These are phyloP conservation scores for Gerris lacustris DNA, from an alignment of 2,888 invertebrate genomes.

Conservation along the genomic window DNA sequence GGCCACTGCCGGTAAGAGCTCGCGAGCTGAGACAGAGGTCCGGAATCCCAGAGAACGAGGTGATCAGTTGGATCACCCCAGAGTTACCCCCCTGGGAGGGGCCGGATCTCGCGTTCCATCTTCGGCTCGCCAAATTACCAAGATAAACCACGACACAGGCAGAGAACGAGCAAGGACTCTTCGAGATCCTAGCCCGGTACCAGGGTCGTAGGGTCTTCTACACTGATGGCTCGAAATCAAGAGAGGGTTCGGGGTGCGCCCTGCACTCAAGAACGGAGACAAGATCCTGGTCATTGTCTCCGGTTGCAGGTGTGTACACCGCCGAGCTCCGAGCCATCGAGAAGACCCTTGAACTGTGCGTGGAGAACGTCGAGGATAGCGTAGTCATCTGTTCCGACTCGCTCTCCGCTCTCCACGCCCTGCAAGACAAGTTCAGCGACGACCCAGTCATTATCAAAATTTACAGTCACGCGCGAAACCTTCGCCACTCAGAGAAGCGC, in stretches of 20 bases:
- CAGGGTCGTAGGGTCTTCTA: background rate
- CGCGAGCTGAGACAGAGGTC: too few species aligned
- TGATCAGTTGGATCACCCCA: too few species aligned
- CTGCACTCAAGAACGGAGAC: background rate
- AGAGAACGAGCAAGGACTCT: too few species aligned
- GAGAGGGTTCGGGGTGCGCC: background rate
- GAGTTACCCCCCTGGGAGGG: too few species aligned
- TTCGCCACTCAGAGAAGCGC: background rate
- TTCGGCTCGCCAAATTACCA: too few species aligned
- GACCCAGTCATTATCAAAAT: background rate
- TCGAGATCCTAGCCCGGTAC: background rate
- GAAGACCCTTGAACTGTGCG: background rate
- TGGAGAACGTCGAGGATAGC: background rate
- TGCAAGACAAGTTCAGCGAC: background rate
- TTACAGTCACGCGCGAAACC: background rate
- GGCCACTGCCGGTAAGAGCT: too few species aligned
- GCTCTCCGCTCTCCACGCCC: background rate
- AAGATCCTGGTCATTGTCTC: background rate
- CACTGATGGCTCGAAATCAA: background rate
- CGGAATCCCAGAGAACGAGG: too few species aligned
- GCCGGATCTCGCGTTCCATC: too few species aligned
- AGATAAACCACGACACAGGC: too few species aligned
- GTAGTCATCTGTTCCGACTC: background rate
- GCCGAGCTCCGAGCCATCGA: background rate
- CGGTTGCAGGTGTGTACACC: background rate